Conservation (phyloP, 1,140 invertebrate genomes). For the Nixonia krombeini region DNA sequence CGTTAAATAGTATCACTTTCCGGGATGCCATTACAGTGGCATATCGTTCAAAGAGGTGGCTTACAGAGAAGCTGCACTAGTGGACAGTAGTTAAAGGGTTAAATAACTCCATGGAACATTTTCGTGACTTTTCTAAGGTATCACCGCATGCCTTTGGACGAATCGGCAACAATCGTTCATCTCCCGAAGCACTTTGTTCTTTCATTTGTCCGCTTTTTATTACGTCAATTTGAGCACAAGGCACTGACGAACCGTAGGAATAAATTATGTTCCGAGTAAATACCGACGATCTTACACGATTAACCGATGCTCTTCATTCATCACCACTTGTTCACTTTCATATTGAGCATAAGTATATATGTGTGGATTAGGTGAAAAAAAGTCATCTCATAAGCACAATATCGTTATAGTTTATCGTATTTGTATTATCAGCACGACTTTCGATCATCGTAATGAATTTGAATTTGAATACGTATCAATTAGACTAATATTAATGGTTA, state of each 20-base stretch:
- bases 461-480: no score
- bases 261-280: slow-evolving; percentile 6
- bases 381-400: neutral
- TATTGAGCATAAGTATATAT: slow-evolving; percentile 1
- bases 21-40: no score
- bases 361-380: neutral
- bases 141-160: slow-evolving; percentile 33
- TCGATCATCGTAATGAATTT: no score
- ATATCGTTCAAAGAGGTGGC: no score
- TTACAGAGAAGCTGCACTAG: no score
- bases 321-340: slow-evolving; percentile 7
- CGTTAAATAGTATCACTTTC: no score
- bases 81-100: no score
- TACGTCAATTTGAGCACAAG: slow-evolving; percentile 20
- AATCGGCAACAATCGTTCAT: slow-evolving; percentile 23
- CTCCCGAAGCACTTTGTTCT: slow-evolving; percentile 30
- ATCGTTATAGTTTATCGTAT: neutral
- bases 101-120: no score
- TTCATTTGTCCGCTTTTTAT: slow-evolving; percentile 29
- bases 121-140: slow-evolving; percentile 16
- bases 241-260: slow-evolving; percentile 16
- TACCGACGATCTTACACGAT: neutral
- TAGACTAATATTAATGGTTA: no score
- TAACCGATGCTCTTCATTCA: slow-evolving; percentile 2
- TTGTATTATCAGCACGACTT: neutral